phyloP scores from a whole-genome alignment of 2,888 invertebrate species.

The Euplagia quadripunctaria region DNA sequence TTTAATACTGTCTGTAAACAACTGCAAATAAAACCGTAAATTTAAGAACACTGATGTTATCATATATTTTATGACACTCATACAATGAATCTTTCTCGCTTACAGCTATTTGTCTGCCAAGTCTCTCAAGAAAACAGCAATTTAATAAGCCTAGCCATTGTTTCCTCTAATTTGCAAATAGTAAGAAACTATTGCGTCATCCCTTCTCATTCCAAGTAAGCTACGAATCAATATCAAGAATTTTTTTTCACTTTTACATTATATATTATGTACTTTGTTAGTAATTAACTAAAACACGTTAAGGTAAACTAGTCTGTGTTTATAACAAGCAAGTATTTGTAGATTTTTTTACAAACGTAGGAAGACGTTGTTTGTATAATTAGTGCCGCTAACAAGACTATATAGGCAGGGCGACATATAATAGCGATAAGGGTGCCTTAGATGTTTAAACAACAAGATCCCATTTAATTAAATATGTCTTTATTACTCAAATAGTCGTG shows the following conservation, averaged over 20 bases:
- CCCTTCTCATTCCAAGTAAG: not conserved
- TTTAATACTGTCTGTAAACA: too few relatives aligned
- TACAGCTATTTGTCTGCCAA: slow-evolving; percentile 5
- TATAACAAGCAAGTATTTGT: too few relatives aligned
- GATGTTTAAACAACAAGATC: too few relatives aligned
- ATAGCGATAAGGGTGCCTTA: too few relatives aligned
- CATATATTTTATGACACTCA: not conserved
- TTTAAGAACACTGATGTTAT: not conserved
- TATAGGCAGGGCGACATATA: too few relatives aligned
- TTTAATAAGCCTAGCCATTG: slow-evolving; percentile 16
- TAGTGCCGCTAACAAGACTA: too few relatives aligned
- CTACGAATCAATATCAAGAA: not conserved
- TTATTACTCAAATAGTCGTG: too few relatives aligned
- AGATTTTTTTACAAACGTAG: too few relatives aligned
- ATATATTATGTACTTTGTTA: not conserved
- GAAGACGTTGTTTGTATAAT: too few relatives aligned
- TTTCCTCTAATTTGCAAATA: slow-evolving; percentile 24
- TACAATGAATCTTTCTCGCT: not conserved
- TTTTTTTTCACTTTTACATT: not conserved
- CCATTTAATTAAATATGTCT: too few relatives aligned
- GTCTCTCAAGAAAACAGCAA: not conserved
- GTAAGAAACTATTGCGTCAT: slow-evolving; percentile 31
- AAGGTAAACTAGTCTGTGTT: too few relatives aligned
- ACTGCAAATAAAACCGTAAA: not conserved
- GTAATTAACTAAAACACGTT: too few relatives aligned